phyloP scores from a whole-genome alignment of 2,113 vertebrate genomes.

The Oceanites oceanicus region DNA sequence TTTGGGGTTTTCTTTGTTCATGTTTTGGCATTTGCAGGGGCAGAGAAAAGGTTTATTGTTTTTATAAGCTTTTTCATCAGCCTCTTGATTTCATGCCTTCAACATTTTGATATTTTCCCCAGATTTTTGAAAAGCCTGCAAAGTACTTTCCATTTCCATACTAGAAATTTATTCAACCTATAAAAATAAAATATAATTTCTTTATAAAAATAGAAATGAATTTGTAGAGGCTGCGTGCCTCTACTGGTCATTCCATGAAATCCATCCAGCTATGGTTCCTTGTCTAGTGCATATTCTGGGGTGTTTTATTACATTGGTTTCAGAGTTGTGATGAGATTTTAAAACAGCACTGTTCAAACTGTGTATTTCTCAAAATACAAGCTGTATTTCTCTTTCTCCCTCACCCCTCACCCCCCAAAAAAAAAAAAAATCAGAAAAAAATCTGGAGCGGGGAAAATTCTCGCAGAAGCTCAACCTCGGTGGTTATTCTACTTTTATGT shows the following conservation, averaged over 20 bases:
- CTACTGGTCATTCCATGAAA: neutral
- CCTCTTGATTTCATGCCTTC: neutral
- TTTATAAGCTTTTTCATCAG: neutral
- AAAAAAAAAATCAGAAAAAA: neutral
- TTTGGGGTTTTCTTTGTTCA: neutral
- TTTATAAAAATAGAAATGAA: neutral
- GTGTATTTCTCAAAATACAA: too few species aligned
- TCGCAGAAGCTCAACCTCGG: neutral
- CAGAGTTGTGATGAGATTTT: neutral
- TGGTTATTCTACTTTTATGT: neutral
- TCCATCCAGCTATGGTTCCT: neutral
- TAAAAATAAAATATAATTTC: neutral
- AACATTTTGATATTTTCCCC: neutral
- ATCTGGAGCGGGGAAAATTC: neutral
- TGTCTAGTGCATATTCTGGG: neutral
- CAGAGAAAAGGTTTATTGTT: neutral
- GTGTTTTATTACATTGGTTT: neutral
- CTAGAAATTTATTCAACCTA: neutral
- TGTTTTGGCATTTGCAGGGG: neutral
- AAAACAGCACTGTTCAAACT: neutral
- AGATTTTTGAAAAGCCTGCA: neutral
- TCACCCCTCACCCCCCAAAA: rapidly evolving
- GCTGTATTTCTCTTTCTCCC: neutral
- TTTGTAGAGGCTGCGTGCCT: neutral
- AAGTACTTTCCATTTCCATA: neutral